A percentile compares a stretch with the other conserved stretches of the same genome.
Evolutionary conservation across 2,888 invertebrate genomes (phyloP).

Genomic region (Tetragonisca angustula): DNA sequence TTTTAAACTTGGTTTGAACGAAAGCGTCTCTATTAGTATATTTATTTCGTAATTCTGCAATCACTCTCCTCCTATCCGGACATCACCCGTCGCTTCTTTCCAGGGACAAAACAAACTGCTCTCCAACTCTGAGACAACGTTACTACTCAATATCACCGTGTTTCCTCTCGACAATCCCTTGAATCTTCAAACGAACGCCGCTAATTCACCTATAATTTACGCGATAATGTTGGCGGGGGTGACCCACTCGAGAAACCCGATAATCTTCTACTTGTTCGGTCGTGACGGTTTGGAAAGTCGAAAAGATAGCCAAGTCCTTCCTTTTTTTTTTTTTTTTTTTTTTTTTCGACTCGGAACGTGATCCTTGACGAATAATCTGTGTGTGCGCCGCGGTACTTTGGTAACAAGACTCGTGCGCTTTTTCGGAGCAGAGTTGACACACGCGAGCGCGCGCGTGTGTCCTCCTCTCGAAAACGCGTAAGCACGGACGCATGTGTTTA

Average conservation of each 20-base stretch:
- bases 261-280: slow-evolving; percentile 25
- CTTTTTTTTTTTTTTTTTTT: slow-evolving; percentile 32
- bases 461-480: slow-evolving; percentile 44
- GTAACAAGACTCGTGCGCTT: slow-evolving; percentile 82
- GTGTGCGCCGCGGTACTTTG: slow-evolving; percentile 77
- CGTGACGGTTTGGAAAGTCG: slow-evolving; percentile 23
- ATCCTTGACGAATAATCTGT: slow-evolving; percentile 42
- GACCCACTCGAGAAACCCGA: slow-evolving; percentile 37
- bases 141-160: no score
- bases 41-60: no score
- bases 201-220: background rate
- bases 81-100: no score
- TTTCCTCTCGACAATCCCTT: no score
- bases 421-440: slow-evolving; percentile 70
- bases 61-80: no score
- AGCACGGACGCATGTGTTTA: slow-evolving; percentile 47
- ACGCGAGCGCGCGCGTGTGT: slow-evolving; percentile 74
- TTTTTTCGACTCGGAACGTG: slow-evolving; percentile 26
- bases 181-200: no score
- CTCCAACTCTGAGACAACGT: no score
- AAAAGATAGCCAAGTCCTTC: slow-evolving; percentile 52
- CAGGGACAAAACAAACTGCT: no score
- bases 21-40: no score
- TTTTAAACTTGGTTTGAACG: no score
- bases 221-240: background rate